Evolutionary conservation across 1,140 invertebrate genomes (phyloP).

Genomic region (Zaprionus taronus): DNA sequence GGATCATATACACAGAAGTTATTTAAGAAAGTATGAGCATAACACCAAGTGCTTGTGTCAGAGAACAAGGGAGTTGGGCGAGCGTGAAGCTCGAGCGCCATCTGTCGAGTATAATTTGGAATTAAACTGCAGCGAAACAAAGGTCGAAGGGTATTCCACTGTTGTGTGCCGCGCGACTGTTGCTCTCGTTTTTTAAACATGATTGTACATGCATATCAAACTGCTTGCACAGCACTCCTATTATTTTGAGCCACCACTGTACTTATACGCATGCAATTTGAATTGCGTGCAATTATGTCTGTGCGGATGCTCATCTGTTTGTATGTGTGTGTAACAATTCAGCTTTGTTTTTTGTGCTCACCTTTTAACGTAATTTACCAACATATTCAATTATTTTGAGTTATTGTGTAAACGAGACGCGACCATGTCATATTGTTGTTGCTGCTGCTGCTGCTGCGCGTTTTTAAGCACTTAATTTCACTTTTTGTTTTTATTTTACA

Average conservation of each 20-base stretch:
- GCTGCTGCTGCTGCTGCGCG: constrained; percentile 37
- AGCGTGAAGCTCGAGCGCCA: no score
- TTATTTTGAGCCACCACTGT: not conserved
- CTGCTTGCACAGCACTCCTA: not conserved
- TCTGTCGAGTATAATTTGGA: no score
- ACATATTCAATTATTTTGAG: constrained; percentile 80
- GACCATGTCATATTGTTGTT: constrained; percentile 71
- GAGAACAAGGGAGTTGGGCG: no score
- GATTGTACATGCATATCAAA: no score
- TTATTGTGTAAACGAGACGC: constrained; percentile 80
- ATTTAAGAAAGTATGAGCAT: no score
- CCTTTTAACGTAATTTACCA: constrained; percentile 76
- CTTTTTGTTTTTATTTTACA: constrained; percentile 72
- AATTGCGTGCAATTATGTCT: constrained; percentile 14
- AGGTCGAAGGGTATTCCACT: no score
- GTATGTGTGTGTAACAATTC: constrained; percentile 4
- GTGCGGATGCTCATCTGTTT: not conserved
- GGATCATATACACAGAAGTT: no score
- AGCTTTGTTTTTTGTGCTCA: constrained; percentile 53
- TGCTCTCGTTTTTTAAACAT: no score
- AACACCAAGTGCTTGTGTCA: no score
- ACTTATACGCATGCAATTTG: constrained; percentile 15
- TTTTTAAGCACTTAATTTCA: constrained; percentile 78
- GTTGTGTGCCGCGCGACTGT: no score
- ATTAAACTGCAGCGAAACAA: no score